A percentile compares a stretch with the other conserved stretches of the same genome.
phyloP scores from a whole-genome alignment of 2,888 invertebrate genomes.

The Camptogramma bilineatum region DNA sequence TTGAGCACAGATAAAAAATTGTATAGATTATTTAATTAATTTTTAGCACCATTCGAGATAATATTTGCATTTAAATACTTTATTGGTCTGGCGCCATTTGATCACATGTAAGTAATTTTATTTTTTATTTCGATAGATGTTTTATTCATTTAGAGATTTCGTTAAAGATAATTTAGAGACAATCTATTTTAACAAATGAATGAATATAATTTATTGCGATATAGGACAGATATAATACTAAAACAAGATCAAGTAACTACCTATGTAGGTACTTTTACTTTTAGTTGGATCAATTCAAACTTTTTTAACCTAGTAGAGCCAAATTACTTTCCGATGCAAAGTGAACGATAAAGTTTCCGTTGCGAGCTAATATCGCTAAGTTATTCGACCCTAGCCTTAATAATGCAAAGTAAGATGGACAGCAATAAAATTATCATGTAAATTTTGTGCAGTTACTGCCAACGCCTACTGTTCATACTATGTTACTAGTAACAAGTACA shows the following conservation, averaged over 20 bases:
- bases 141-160: slow-evolving; percentile 9
- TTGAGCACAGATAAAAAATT: slow-evolving; percentile 37
- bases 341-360: no score
- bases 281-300: no score
- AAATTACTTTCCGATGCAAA: no score
- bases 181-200: neutral
- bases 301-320: no score
- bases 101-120: slow-evolving; percentile 20
- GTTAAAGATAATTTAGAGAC: neutral
- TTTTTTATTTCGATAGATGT: slow-evolving; percentile 12
- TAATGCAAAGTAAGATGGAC: slow-evolving; percentile 16
- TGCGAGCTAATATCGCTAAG: no score
- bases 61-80: slow-evolving; percentile 45
- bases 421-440: slow-evolving; percentile 24
- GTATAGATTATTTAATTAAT: slow-evolving; percentile 39
- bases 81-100: slow-evolving; percentile 56
- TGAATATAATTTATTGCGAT: neutral
- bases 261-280: no score
- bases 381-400: slow-evolving; percentile 7
- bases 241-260: no score
- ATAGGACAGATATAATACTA: no score
- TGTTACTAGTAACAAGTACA: neutral
- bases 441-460: slow-evolving; percentile 14
- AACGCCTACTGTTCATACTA: neutral
- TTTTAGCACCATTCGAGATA: slow-evolving; percentile 36